Base-by-base conservation (phyloP, 2,113 vertebrate species). In the Noturus placidus region DNA sequence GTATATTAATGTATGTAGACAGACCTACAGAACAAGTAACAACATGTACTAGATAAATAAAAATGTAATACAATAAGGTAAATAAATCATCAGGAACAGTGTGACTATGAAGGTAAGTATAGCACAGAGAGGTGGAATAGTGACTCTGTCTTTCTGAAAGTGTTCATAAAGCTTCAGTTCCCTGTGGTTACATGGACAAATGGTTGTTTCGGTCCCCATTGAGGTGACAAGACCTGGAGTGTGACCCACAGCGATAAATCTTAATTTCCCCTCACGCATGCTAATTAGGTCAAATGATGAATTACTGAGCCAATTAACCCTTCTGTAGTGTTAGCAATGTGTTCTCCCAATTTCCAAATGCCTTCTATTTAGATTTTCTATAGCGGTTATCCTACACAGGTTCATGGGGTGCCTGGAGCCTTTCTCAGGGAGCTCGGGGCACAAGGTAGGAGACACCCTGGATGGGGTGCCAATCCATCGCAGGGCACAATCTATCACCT, bases 241-340 rank as follows among this genome's bases (percentile, higher is more conserved):
- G 88, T 91, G 91, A 91, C 87, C 90, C 90, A 89, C 88, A 72
- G 84, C 86, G 91, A 92, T 89, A 87, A 90, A 63, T 70, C 20
- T 83, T 81, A 50, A 86, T 82, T 85, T 88, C 56, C 87, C 91
- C 46, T 78, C 92, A 90, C 91, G 87, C 91, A 90, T 89, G 90
- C 89, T 94, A 94, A 95, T 95, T 92, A 94, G 94, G 93, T 94
- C 93, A 93, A 94, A 92, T 92, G 89, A 92, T 42, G 15, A 93
- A 94, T 93, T 90, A 92, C 90, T 93, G 90, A 92, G 91, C 91
- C 92, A 82, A 90, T 93, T 94, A 92, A 92, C 52, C 69, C 33
- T 33, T 52, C 52, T 70, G 82, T 84, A 52, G 38, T 54, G 61
- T 84, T 84, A 70, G 46, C 50, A 56, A 33, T 57, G 83, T 56